Evolutionary conservation across 2,113 vertebrate species (phyloP), one percentile per base, ranked within the genome.

Genomic region (Tychaedon coryphoeus): DNA sequence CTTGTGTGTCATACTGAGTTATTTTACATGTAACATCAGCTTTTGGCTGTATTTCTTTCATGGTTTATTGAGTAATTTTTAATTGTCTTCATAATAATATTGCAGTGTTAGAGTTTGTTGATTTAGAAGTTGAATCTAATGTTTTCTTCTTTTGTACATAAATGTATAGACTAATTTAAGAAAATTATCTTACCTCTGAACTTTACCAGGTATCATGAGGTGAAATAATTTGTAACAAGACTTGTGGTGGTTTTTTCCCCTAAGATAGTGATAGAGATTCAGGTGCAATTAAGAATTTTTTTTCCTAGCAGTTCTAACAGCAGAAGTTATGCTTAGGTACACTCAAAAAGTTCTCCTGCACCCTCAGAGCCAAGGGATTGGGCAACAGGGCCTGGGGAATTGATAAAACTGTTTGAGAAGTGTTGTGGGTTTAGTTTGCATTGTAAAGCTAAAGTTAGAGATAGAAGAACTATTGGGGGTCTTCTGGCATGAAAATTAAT

Each of bases 401-500:
- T n/a, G 78, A 60, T 75, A 78, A 65, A 95, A 47, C 36, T 33
- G 1, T 85, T 83, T 75, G 43, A 29, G 48, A 72, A 85, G 81
- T 73, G 42, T 42, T 0, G 0, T 74, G 94, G 83, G n/a, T 95
- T 96, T 81, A 64, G 61, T 82, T 81, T 82, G 50, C 57, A 26
- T 82, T 45, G 1, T 72, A 71, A 70, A 94, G 79, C 56, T 91
- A 29, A 81, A 88, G 77, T 97, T 95, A 90, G 92, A 84, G 89
- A 51, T 93, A 56, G 60, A 69, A 81, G 91, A 97, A 75, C 80
- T 96, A 62, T 61, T 90, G 94, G 93, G 95, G 77, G 87, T 96
- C 86, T 94, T 93, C 61, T 87, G 86, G 94, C 90, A 47, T 85
- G 61, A 93, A 82, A 94, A 96, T 95, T 73, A 92, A 33, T 93